Percentiles rank a stretch among this genome's conserved stretches.
These are phyloP conservation scores for Aurelia aurita DNA, from an alignment of 30 jellyfish, hydroid and myxozoan genomes.

Conservation along the genomic window DNA sequence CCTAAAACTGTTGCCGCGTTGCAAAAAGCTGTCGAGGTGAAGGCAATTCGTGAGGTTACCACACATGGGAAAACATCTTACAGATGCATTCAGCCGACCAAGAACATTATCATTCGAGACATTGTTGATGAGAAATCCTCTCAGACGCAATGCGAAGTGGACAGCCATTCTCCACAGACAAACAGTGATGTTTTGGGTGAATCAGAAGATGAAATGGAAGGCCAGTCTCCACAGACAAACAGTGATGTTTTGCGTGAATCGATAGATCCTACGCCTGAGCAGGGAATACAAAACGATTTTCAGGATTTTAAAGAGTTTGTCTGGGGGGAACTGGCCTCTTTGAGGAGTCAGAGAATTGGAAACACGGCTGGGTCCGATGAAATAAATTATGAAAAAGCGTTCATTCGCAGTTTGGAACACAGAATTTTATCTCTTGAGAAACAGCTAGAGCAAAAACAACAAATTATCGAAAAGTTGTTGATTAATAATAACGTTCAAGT, in stretches of 20 bases:
- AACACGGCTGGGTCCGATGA: constrained; percentile 17
- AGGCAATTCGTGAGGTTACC: constrained; percentile 23
- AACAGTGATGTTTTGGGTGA: constrained; percentile 8
- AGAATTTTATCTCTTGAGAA: constrained; percentile 36
- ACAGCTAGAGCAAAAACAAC: constrained; percentile 37
- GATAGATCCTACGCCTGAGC: constrained; percentile 22
- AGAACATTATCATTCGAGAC: constrained; percentile 4
- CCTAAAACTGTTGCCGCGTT: not conserved
- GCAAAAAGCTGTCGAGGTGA: not conserved
- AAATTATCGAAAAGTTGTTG: constrained; percentile 36
- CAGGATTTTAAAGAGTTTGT: constrained; percentile 19
- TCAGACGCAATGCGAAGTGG: constrained; percentile 15
- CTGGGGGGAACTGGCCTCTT: constrained; percentile 41
- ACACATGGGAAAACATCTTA: constrained; percentile 19
- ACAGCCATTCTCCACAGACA: constrained; percentile 19
- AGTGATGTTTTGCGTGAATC: too few species aligned
- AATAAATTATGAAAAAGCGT: constrained; percentile 21
- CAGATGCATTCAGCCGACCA: constrained; percentile 36
- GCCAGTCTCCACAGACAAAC: constrained; percentile 13
- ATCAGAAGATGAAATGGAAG: constrained; percentile 12
- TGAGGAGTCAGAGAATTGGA: constrained; percentile 29
- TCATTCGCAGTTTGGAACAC: constrained; percentile 44
- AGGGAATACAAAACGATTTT: constrained; percentile 5
- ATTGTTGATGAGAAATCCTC: not conserved
- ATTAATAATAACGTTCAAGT: constrained; percentile 28